Percentiles rank a stretch among this genome's conserved stretches.
These are phyloP conservation scores for Drosophila gunungcola DNA, from an alignment of 1,140 invertebrate species.

Conservation along the genomic window DNA sequence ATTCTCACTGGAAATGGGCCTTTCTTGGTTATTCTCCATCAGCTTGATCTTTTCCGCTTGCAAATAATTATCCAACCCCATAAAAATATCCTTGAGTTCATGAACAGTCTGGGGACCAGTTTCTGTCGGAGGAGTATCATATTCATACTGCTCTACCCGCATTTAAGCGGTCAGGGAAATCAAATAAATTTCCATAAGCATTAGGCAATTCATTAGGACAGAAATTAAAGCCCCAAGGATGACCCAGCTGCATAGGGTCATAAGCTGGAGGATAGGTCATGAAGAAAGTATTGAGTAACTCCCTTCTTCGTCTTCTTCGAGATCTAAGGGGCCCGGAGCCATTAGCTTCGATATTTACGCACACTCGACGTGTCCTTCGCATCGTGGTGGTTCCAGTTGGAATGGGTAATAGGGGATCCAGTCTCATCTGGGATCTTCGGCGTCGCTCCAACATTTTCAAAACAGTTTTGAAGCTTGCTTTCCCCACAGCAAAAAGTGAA, in stretches of 20 bases:
- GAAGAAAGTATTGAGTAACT: background rate
- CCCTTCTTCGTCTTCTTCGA: slow-evolving; percentile 8
- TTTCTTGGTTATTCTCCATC: background rate
- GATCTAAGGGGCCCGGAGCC: slow-evolving; percentile 10
- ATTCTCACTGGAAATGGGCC: background rate
- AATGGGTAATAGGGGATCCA: background rate
- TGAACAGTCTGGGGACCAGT: background rate
- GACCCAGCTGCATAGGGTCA: background rate
- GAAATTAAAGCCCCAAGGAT: slow-evolving; percentile 4
- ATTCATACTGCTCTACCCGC: slow-evolving; percentile 5
- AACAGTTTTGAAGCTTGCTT: background rate
- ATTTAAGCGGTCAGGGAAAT: slow-evolving; percentile 1
- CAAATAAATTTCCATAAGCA: slow-evolving; percentile 2
- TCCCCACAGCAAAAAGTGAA: background rate
- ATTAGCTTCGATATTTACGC: slow-evolving; percentile 52
- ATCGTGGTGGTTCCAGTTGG: slow-evolving; percentile 42
- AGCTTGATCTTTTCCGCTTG: background rate
- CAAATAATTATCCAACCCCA: slow-evolving; percentile 5
- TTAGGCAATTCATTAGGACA: background rate
- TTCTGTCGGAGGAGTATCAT: background rate
- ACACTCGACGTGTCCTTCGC: slow-evolving; percentile 40
- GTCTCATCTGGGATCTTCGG: background rate
- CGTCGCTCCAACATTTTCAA: slow-evolving; percentile 21
- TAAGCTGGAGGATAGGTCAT: slow-evolving; percentile 1
- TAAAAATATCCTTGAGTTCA: slow-evolving; percentile 16